Evolutionary conservation across 2,113 vertebrate species (phyloP), one percentile per base, ranked within the genome.

Genomic region (Solenodon paradoxus): DNA sequence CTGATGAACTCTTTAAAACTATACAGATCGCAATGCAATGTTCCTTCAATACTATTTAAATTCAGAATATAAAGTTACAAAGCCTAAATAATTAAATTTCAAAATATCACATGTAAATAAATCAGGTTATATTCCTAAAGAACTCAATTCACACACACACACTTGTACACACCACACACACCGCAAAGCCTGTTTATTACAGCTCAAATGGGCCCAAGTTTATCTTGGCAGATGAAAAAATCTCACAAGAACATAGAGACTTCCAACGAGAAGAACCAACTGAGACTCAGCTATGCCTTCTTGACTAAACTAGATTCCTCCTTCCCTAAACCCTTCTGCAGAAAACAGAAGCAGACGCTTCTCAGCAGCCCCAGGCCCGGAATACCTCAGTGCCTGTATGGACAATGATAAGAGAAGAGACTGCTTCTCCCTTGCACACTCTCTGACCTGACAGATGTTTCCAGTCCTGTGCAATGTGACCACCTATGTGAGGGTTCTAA

Each of bases 71-170:
- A n/a, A n/a, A 77, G 7, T 32, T 35, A 95, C 28, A 84, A 2
- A 7, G 6, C 11, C 61, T 55, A 80, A 96, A 57, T 59, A 66
- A 86, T 69, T 13, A 74, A 72, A 35, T 2, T 57, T 83, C 69
- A 38, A 61, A 57, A 49, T 61, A 28, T 15, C 61, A 13, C 9
- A 55, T 47, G 7, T 15, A 87, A 94, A 28, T 30, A 61, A 7
- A 66, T 45, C 9, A 57, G 38, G 40, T 71, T 78, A 79, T 59
- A 75, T 77, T 92, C 38, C 2, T n/a, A 64, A 89, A 85, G 12
- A 95, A 92, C 78, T 57, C 81, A 89, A 69, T 63, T 63, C 57
- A 83, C 32, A 42, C 1, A 24, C 15, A 19, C 6, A 32, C 3
- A 30, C 0, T 13, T 4, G 3, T 15, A 6, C 28, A 30, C 22